Evolutionary conservation across 1,140 invertebrate species (phyloP), one percentile per base, ranked within the genome.

Genomic region (Brachionus angularis): DNA sequence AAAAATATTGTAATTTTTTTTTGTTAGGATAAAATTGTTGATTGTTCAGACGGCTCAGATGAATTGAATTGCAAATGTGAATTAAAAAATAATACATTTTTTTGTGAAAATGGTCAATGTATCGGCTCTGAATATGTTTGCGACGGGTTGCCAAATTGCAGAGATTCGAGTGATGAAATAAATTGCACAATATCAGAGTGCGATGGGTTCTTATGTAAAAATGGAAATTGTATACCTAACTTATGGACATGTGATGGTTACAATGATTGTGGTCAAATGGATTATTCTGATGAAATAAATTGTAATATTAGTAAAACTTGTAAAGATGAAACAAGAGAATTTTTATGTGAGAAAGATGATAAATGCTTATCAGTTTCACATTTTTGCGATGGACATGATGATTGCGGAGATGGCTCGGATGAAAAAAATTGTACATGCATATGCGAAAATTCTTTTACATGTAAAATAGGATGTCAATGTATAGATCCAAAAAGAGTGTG

Each of bases 11-110:
- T 33, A 18, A 18, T 7, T 55, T 33, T 1, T 0, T 12, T 3
- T 3, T 36, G 21, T 14, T 39, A 58, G 53, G 85, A 93, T 76
- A 87, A 86, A 0, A 79, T 86, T 46, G 75, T 75, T 0, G 85
- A 92, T 73, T 93, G 91, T 75, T 74, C 76, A 33, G 89, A 89
- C 78, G 84, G 83, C 67, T 86, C 86, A 1, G 88, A 79, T 83
- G 86, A 76, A 85, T 87, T 88, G 0, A 75, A 67, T 12, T 74
- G 73, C n/a, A 73, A 33, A 72, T 74, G 52, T 72, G 75, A 21
- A 42, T 12, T 25, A 34, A 67, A 14, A 71, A 74, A 52, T 62
- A 21, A 34, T 5, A 44, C 47, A 58, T 73, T 73, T 50, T 12
- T 71, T 14, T 73, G 72, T 71, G 46, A 47, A 5, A 71, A 50